Evolutionary conservation across 2,113 vertebrate genomes (phyloP), one percentile per base, ranked within the genome.

Genomic region (Grammomys surdaster): DNA sequence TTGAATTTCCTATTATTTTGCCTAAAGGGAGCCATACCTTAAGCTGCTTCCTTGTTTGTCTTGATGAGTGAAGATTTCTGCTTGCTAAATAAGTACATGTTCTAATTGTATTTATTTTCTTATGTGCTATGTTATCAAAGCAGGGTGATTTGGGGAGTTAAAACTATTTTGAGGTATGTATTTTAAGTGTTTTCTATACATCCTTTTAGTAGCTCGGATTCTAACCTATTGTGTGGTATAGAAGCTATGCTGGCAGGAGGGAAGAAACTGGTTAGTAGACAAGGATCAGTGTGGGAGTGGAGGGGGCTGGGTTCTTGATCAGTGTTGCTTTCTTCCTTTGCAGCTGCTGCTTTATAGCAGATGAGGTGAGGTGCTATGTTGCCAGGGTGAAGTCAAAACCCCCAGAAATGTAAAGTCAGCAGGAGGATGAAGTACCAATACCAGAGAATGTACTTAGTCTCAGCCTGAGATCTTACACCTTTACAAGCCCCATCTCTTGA

Each of bases 31-130:
- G 13, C 31, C 8, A 11, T 77, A 75, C 31, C 16, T 94, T 22
- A 89, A 95, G 56, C n/a, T 58, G 2, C 46, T 92, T 72, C 36
- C 54, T 70, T 75, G n/a, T 1, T 92, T 26, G 48, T 43, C 43
- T 73, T 92, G 78, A 86, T 94, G 48, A 89, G 0, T 94, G 86
- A 94, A 67, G 65, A 91, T 89, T 94, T 95, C 69, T 96, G 51
- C 67, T 91, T 89, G 43, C 90, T 91, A 96, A 48, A 33, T 88
- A 87, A 93, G 75, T 5, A 22, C 20, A 67, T 80, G 93, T 76
- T 91, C n/a, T 84, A 87, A 94, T 89, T 95, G 40, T 73, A 20
- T 94, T 73, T 91, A 31, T 97, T 91, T 97, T 96, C 11, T 81
- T 76, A 13, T 75, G 65, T 90, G 65, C 51, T 93, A 28, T 56